A percentile compares a stretch with the other conserved stretches of the same genome.
These are phyloP conservation scores for Colossoma macropomum DNA, from an alignment of 2,113 vertebrate species.

Conservation along the genomic window DNA sequence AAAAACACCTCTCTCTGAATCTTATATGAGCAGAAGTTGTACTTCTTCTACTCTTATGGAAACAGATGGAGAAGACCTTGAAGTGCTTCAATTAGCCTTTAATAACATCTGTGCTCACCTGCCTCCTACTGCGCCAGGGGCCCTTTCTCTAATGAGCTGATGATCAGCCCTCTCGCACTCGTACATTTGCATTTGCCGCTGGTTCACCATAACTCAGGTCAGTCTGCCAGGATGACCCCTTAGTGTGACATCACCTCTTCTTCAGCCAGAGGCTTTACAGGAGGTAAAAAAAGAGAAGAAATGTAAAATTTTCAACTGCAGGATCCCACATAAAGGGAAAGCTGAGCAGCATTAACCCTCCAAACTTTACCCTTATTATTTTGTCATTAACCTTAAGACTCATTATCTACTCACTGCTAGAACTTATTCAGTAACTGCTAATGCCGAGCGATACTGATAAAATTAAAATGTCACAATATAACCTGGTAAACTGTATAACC, in stretches of 20 bases:
- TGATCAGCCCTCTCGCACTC: not conserved
- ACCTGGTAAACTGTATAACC: too few relatives aligned
- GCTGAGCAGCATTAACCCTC: too few relatives aligned
- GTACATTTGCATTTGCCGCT: not conserved
- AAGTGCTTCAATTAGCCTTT: slow-evolving; percentile 32
- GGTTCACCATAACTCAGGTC: not conserved
- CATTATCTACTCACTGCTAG: too few relatives aligned
- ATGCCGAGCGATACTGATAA: too few relatives aligned
- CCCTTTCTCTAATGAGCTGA: not conserved
- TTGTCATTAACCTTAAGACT: too few relatives aligned
- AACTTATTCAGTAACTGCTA: too few relatives aligned
- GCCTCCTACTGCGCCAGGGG: slow-evolving; percentile 7
- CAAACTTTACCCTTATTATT: too few relatives aligned
- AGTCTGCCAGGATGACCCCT: not conserved
- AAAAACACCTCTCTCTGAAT: not conserved
- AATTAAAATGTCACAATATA: too few relatives aligned
- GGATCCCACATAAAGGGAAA: not conserved
- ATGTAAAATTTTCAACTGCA: not conserved
- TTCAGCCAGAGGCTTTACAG: not conserved
- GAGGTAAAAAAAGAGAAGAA: not conserved
- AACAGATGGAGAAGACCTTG: slow-evolving; percentile 32
- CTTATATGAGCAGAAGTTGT: slow-evolving; percentile 12
- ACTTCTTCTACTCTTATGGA: not conserved
- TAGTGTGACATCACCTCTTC: not conserved
- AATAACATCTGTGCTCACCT: slow-evolving; percentile 41